Evolutionary conservation across 2,888 invertebrate species (phyloP).

Genomic region (Thymelicus acteon): DNA sequence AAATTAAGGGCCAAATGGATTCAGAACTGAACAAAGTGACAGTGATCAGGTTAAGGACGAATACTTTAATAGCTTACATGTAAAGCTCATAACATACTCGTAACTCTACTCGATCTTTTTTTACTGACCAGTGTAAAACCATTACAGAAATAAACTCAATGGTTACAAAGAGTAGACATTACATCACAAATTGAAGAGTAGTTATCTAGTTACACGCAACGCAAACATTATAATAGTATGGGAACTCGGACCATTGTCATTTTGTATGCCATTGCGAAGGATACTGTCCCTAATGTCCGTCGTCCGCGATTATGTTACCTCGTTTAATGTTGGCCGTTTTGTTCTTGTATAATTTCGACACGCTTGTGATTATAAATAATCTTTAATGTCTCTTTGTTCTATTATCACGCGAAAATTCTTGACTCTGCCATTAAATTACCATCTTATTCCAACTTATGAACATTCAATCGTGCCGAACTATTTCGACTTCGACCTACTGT

Average conservation of each 20-base stretch:
- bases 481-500: too few relatives aligned
- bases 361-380: neutral
- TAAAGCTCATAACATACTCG: neutral
- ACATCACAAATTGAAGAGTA: neutral
- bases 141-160: neutral
- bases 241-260: constrained; percentile 3
- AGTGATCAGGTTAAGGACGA: neutral
- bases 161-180: neutral
- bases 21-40: too few relatives aligned
- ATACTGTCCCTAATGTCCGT: constrained; percentile 1
- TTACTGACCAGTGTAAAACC: neutral
- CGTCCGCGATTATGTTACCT: neutral
- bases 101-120: too few relatives aligned
- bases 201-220: constrained; percentile 1
- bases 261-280: constrained; percentile 1
- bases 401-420: too few relatives aligned
- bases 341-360: neutral
- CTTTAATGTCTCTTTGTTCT: too few relatives aligned
- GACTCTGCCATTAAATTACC: too few relatives aligned
- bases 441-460: too few relatives aligned
- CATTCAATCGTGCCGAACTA: too few relatives aligned
- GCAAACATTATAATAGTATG: constrained; percentile 1
- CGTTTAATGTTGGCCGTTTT: constrained; percentile 1
- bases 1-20: too few relatives aligned
- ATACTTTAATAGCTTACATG: neutral